Evolutionary conservation across 2,113 vertebrate genomes (phyloP), one percentile per base, ranked within the genome.

Genomic region (Mustela lutreola): DNA sequence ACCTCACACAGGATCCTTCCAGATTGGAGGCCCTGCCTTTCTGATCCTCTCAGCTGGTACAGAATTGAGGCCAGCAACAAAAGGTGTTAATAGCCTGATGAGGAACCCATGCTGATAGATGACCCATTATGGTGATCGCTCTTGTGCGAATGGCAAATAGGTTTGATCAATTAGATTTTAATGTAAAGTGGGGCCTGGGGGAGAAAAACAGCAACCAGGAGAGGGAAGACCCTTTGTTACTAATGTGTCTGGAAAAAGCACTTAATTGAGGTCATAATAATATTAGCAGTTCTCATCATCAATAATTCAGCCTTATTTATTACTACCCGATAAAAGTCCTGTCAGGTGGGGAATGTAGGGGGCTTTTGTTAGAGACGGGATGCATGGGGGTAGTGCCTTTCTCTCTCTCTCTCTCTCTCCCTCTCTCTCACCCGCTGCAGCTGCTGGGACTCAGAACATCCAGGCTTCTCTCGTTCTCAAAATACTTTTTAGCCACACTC

Each of bases 81-180:
- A 99, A 99, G 99, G 99, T 99, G 99, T 99, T 99, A 99, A 99
- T 99, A 99, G 99, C 99, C 99, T 99, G 99, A 99, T 99, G 98
- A 99, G 98, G 98, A 99, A 99, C 98, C 99, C 99, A 99, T 99
- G 99, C 99, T 99, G 99, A 99, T 99, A 99, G 99, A 99, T 99
- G 99, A 99, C 98, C 99, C 99, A 99, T 99, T 99, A 99, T 98
- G 99, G 99, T 98, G 99, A 99, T 99, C 99, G 93, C 99, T 99
- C 99, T 98, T 99, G 98, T 99, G 98, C 98, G 98, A 99, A 99
- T 99, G 99, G 99, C 99, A 99, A 99, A 99, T 99, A 99, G 99
- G 99, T 99, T 99, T 99, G 99, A 99, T 99, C 99, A 99, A 99
- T 99, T 99, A 98, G 98, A 99, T 99, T 99, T 99, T 99, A 99